Conservation (phyloP, 2,113 vertebrate species). For the Limnothrissa miodon region DNA sequence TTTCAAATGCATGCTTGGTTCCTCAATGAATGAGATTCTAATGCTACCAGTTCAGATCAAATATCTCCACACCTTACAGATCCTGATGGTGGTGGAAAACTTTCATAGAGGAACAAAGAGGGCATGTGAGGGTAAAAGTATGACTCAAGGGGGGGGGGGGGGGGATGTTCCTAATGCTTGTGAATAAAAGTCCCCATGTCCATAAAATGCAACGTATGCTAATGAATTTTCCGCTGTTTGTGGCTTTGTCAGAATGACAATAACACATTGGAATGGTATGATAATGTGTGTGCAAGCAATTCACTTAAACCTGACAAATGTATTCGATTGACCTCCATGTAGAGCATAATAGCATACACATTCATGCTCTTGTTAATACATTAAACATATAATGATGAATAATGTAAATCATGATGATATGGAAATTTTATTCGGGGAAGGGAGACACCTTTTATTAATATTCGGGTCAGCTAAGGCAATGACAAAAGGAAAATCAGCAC, state of each 20-base stretch:
- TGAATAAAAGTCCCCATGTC: background rate
- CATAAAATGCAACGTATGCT: slow-evolving; percentile 37
- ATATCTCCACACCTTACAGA: background rate
- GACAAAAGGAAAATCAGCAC: slow-evolving; percentile 5
- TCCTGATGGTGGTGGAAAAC: background rate
- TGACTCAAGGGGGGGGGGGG: background rate
- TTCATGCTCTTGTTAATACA: slow-evolving; percentile 36
- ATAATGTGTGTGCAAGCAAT: slow-evolving; percentile 37
- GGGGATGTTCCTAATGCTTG: background rate
- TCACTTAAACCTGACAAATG: slow-evolving; percentile 47
- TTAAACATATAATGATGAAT: slow-evolving; percentile 45
- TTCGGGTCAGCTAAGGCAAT: slow-evolving; percentile 7
- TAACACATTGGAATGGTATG: slow-evolving; percentile 49
- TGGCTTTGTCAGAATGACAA: slow-evolving; percentile 42
- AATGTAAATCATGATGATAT: slow-evolving; percentile 38
- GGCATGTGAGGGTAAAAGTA: background rate
- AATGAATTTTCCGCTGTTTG: slow-evolving; percentile 36
- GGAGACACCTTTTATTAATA: slow-evolving; percentile 20
- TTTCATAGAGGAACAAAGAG: background rate
- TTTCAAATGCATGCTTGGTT: background rate
- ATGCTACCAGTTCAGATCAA: background rate
- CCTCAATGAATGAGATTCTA: background rate
- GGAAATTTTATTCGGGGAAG: slow-evolving; percentile 24
- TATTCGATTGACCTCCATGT: slow-evolving; percentile 36
- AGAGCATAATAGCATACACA: slow-evolving; percentile 42